Conservation (phyloP, 2,113 vertebrate species). For the Numenius arquata region DNA sequence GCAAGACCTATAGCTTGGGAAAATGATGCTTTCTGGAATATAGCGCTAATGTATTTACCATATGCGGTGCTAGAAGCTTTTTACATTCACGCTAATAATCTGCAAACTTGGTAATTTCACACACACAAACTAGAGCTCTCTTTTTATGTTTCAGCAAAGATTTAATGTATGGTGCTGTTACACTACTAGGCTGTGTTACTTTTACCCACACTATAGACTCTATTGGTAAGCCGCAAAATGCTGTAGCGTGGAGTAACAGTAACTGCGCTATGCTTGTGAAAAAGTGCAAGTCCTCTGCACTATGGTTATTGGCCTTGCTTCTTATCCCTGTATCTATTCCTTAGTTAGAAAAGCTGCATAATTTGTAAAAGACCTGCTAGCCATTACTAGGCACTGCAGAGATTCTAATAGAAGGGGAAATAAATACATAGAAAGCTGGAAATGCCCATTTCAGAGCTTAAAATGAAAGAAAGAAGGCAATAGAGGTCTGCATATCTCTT, state of each 20-base stretch:
- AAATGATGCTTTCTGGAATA: conserved; percentile 36
- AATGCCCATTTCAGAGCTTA: neutral
- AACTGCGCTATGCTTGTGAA: neutral
- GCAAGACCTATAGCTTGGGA: conserved; percentile 33
- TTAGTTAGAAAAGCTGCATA: neutral
- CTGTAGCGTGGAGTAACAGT: neutral
- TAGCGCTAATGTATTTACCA: conserved; percentile 8
- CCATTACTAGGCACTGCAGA: neutral
- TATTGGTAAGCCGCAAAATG: neutral
- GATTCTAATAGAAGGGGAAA: neutral
- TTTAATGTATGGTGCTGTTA: neutral
- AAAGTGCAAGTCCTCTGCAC: neutral
- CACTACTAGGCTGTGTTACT: neutral
- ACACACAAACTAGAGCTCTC: neutral
- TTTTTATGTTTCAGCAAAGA: neutral
- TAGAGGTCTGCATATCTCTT: neutral
- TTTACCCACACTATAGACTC: neutral
- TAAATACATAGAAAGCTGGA: neutral
- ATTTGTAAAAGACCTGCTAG: neutral
- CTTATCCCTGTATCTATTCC: neutral
- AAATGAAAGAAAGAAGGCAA: neutral
- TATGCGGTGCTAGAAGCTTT: conserved; percentile 1
- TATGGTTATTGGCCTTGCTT: neutral
- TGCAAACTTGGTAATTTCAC: conserved; percentile 35
- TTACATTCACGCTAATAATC: neutral